These are phyloP conservation scores for Corythornis vintsioides DNA, from an alignment of 2,113 vertebrate species.

Conservation along the genomic window DNA sequence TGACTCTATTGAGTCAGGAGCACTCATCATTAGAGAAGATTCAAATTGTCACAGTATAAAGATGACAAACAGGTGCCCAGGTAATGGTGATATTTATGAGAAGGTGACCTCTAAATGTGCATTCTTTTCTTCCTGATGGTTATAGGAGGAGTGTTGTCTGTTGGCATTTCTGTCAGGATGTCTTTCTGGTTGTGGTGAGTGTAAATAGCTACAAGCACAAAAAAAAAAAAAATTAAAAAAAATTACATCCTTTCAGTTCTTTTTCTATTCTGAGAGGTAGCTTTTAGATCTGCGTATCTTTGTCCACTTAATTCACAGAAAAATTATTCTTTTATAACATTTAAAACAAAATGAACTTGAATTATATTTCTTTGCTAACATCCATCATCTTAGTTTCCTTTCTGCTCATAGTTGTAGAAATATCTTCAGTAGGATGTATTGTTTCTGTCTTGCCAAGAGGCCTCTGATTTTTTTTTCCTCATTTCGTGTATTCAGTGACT, in stretches of 20 bases:
- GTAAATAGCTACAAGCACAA: constrained; percentile 22
- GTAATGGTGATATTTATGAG: not conserved
- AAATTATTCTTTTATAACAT: constrained; percentile 31
- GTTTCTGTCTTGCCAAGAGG: constrained; percentile 15
- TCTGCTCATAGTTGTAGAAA: constrained; percentile 61
- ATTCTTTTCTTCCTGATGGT: constrained; percentile 70
- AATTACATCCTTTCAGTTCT: constrained; percentile 27
- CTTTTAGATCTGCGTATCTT: constrained; percentile 53
- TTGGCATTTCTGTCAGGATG: constrained; percentile 76
- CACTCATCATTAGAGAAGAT: constrained; percentile 50
- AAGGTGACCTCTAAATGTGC: constrained; percentile 55
- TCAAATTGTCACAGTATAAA: not conserved
- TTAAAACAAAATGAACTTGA: constrained; percentile 64
- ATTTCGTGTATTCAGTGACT: not conserved
- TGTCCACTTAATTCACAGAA: constrained; percentile 51
- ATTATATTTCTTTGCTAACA: constrained; percentile 66
- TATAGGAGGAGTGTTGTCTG: constrained; percentile 71
- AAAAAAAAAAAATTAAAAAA: constrained; percentile 26
- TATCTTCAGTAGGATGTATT: not conserved
- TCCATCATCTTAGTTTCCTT: constrained; percentile 10
- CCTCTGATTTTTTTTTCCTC: constrained; percentile 1
- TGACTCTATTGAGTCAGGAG: not conserved
- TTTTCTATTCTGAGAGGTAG: constrained; percentile 41
- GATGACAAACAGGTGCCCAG: not conserved
- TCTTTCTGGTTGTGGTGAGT: constrained; percentile 77